A percentile compares a stretch with the other conserved stretches of the same genome.
These are phyloP conservation scores for Malachius bipustulatus DNA, from an alignment of 2,888 invertebrate genomes.

Conservation along the genomic window DNA sequence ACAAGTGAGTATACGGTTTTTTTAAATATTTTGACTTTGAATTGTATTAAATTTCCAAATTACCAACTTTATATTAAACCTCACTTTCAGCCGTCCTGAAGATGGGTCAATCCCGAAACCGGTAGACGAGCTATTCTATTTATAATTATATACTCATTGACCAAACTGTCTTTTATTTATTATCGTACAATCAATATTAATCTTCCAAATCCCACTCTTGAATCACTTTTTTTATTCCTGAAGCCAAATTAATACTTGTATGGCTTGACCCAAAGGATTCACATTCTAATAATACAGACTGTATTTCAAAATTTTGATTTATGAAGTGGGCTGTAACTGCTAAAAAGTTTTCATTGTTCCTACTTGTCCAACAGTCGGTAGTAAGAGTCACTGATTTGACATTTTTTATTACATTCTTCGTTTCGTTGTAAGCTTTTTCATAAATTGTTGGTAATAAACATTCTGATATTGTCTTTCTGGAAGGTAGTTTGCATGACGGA, in stretches of 20 bases:
- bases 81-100: too few relatives aligned
- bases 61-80: too few relatives aligned
- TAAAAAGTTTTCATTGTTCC: too few relatives aligned
- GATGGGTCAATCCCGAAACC: too few relatives aligned
- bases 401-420: slow-evolving; percentile 9
- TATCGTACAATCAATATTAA: too few relatives aligned
- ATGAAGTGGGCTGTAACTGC: slow-evolving; percentile 16
- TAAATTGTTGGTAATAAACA: slow-evolving; percentile 13
- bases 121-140: too few relatives aligned
- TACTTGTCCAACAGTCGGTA: slow-evolving; percentile 21
- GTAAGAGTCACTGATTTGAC: slow-evolving; percentile 17
- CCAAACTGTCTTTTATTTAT: too few relatives aligned
- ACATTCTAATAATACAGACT: slow-evolving; percentile 15
- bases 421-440: slow-evolving; percentile 7
- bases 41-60: too few relatives aligned
- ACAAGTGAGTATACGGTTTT: too few relatives aligned
- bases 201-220: slow-evolving; percentile 13
- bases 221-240: slow-evolving; percentile 10
- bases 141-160: too few relatives aligned
- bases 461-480: slow-evolving; percentile 14
- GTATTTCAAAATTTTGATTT: slow-evolving; percentile 14
- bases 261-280: slow-evolving; percentile 10
- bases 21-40: too few relatives aligned
- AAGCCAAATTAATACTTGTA: slow-evolving; percentile 13
- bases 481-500: slow-evolving; percentile 15